Conservation (phyloP, 2,888 invertebrate genomes). For the Drosophila engyochracea region DNA sequence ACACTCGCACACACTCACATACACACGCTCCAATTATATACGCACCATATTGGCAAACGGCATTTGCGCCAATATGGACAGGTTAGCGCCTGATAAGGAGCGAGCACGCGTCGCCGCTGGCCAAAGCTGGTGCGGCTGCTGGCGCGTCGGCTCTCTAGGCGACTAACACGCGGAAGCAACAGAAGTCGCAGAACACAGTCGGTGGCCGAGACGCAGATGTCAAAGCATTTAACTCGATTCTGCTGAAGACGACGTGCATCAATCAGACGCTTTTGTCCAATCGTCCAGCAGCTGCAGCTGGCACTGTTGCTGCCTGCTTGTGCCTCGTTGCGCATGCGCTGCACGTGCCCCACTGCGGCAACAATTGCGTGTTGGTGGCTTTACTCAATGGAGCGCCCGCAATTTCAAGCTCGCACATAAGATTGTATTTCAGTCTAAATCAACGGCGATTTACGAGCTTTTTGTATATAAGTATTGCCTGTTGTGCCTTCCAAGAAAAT, state of each 20-base stretch:
- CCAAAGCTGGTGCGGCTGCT: slow-evolving; percentile 11
- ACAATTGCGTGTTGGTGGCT: slow-evolving; percentile 60
- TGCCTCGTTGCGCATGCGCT: slow-evolving; percentile 65
- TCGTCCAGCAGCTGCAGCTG: slow-evolving; percentile 26
- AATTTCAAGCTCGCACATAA: slow-evolving; percentile 48
- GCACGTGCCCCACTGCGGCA: slow-evolving; percentile 65
- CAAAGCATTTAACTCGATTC: slow-evolving; percentile 68
- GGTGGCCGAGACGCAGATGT: slow-evolving; percentile 63
- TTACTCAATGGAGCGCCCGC: slow-evolving; percentile 70
- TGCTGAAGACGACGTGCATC: slow-evolving; percentile 73
- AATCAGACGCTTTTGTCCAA: slow-evolving; percentile 58
- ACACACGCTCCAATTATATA: slow-evolving; percentile 59
- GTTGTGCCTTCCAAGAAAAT: slow-evolving; percentile 66
- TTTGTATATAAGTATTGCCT: slow-evolving; percentile 44
- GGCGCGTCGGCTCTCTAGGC: slow-evolving; percentile 55
- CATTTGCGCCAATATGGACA: slow-evolving; percentile 78
- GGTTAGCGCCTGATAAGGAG: slow-evolving; percentile 78
- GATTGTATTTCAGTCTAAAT: slow-evolving; percentile 77
- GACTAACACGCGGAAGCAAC: slow-evolving; percentile 77
- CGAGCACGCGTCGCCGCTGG: slow-evolving; percentile 67
- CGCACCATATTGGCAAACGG: slow-evolving; percentile 64
- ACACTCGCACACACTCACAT: slow-evolving; percentile 9
- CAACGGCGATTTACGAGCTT: slow-evolving; percentile 78
- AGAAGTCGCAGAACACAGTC: slow-evolving; percentile 43
- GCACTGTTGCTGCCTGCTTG: not conserved